These are phyloP conservation scores for Pollicipes pollicipes DNA, from an alignment of 1,140 invertebrate species.

Conservation along the genomic window DNA sequence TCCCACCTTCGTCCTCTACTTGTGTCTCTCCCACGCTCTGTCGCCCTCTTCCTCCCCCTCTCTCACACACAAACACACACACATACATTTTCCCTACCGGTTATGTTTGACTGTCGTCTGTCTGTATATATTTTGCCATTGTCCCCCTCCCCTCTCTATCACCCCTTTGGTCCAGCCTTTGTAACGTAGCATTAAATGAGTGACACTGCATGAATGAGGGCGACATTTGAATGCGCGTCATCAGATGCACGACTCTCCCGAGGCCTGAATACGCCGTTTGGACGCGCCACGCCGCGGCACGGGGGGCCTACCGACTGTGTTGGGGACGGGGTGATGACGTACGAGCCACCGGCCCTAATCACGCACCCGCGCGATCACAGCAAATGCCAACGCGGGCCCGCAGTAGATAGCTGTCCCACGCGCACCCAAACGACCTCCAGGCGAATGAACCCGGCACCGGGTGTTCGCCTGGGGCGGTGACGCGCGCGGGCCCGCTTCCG, in stretches of 20 bases:
- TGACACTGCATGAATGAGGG: not conserved
- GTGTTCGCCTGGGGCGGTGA: too few relatives aligned
- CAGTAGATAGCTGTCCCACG: too few relatives aligned
- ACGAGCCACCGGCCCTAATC: not conserved
- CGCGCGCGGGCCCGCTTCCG: not conserved
- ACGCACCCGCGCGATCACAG: not conserved
- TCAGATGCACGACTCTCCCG: not conserved
- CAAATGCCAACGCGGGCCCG: too few relatives aligned
- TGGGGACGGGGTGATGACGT: not conserved
- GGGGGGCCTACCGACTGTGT: too few relatives aligned
- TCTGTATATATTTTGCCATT: not conserved
- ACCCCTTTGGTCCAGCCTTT: not conserved
- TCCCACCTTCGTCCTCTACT: too few relatives aligned
- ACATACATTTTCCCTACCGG: too few relatives aligned
- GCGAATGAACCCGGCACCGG: too few relatives aligned
- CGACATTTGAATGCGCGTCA: not conserved
- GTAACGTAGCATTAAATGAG: not conserved
- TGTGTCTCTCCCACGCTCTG: not conserved
- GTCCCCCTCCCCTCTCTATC: not conserved
- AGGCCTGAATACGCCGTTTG: too few relatives aligned
- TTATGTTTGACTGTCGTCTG: not conserved
- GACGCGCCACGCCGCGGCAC: not conserved
- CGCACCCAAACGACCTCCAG: too few relatives aligned
- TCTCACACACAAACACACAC: too few relatives aligned
- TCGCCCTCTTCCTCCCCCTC: not conserved